These are phyloP conservation scores for Anolis carolinensis DNA, from an alignment of 2,113 vertebrate genomes.

Conservation along the genomic window DNA sequence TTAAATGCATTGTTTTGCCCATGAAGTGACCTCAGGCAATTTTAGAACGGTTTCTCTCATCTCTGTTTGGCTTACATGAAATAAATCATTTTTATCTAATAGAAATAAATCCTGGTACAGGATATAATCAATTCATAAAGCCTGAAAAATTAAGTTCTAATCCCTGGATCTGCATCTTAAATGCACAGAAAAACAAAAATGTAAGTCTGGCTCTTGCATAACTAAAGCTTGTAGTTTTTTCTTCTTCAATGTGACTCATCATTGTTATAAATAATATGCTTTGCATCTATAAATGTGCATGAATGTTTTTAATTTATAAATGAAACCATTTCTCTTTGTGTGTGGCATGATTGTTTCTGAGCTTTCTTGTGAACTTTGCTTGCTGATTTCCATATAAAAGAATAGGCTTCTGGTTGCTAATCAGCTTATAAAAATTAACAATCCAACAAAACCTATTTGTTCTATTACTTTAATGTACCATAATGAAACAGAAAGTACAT, in stretches of 20 bases:
- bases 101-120: slow-evolving; percentile 55
- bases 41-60: slow-evolving; percentile 62
- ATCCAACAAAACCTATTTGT: not conserved
- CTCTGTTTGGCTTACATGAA: slow-evolving; percentile 57
- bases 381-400: not conserved
- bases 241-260: not conserved
- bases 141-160: slow-evolving; percentile 49
- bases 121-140: slow-evolving; percentile 42
- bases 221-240: not conserved
- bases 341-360: not conserved
- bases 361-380: not conserved
- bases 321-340: not conserved
- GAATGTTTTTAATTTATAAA: not conserved
- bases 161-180: slow-evolving; percentile 57
- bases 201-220: slow-evolving; percentile 44
- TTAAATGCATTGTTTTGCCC: slow-evolving; percentile 78
- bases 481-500: not conserved
- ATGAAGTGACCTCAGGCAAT: slow-evolving; percentile 76
- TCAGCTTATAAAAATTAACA: not conserved
- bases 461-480: not conserved
- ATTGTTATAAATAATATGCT: not conserved
- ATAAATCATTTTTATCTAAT: slow-evolving; percentile 71
- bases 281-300: not conserved
- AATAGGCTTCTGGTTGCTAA: not conserved
- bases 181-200: slow-evolving; percentile 43